These are phyloP conservation scores for Axea sp. DNA, from an alignment of 2,888 invertebrate species.

Conservation along the genomic window DNA sequence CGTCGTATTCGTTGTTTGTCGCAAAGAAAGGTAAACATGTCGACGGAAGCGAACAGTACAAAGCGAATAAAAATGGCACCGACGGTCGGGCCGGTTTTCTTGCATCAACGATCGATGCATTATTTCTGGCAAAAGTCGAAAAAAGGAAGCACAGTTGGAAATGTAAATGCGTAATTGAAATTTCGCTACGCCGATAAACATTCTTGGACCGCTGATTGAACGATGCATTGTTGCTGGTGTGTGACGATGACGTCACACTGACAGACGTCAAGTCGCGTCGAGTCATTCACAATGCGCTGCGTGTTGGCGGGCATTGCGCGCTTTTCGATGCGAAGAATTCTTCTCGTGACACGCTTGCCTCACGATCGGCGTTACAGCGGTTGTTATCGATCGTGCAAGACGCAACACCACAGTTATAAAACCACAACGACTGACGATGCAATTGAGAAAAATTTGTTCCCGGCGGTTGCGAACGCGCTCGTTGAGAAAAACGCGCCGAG, in stretches of 20 bases:
- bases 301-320: constrained; percentile 57
- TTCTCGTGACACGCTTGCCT: constrained; percentile 39
- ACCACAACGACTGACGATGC: constrained; percentile 12
- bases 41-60: too few relatives aligned
- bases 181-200: constrained; percentile 21
- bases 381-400: constrained; percentile 50
- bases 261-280: constrained; percentile 60
- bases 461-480: not conserved
- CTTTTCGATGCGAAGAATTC: constrained; percentile 45
- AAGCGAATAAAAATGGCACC: too few relatives aligned
- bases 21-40: too few relatives aligned
- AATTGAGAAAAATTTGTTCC: constrained; percentile 6
- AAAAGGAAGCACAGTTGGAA: not conserved
- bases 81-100: too few relatives aligned
- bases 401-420: constrained; percentile 26
- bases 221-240: constrained; percentile 12
- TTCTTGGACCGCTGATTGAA: constrained; percentile 15
- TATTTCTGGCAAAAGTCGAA: too few relatives aligned
- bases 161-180: constrained; percentile 3
- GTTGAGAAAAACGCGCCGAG: not conserved
- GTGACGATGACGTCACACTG: constrained; percentile 40
- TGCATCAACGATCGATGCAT: too few relatives aligned
- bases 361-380: constrained; percentile 36
- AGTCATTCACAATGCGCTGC: constrained; percentile 58
- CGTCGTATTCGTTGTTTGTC: too few relatives aligned